Percentiles rank a stretch among this genome's conserved stretches.
Conservation (phyloP, 1,140 invertebrate species). For the Ruditapes philippinarum region DNA sequence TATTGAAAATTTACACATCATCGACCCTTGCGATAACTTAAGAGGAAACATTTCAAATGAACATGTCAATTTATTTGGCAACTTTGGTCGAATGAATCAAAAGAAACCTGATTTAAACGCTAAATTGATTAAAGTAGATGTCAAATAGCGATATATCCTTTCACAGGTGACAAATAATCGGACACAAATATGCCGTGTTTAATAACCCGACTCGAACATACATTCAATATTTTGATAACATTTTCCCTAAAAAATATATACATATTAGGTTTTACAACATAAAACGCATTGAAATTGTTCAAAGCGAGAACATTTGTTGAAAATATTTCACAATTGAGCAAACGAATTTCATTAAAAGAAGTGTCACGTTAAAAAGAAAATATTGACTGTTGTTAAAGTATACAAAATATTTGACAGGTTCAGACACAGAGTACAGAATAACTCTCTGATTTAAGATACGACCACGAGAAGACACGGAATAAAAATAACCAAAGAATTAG, state of each 20-base stretch:
- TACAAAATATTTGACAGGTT: not conserved
- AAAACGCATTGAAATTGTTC: constrained; percentile 19
- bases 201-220: constrained; percentile 1
- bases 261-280: constrained; percentile 15
- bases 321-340: not conserved
- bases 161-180: not conserved
- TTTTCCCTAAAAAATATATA: not conserved
- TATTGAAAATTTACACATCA: too few species aligned
- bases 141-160: not conserved
- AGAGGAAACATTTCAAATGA: too few species aligned
- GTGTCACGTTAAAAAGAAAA: not conserved
- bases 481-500: too few species aligned
- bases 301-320: constrained; percentile 20
- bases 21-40: too few species aligned
- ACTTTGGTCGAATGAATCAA: not conserved
- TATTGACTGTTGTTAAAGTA: not conserved
- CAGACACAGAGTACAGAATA: too few species aligned
- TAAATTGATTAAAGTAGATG: not conserved
- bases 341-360: not conserved
- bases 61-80: too few species aligned
- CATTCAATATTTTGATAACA: constrained; percentile 40
- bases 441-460: too few species aligned
- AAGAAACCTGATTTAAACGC: not conserved
- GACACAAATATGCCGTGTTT: not conserved
- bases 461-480: too few species aligned